A percentile compares a stretch with the other conserved stretches of the same genome.
Evolutionary conservation across 2,113 vertebrate species (phyloP).

Genomic region (Phainopepla nitens): DNA sequence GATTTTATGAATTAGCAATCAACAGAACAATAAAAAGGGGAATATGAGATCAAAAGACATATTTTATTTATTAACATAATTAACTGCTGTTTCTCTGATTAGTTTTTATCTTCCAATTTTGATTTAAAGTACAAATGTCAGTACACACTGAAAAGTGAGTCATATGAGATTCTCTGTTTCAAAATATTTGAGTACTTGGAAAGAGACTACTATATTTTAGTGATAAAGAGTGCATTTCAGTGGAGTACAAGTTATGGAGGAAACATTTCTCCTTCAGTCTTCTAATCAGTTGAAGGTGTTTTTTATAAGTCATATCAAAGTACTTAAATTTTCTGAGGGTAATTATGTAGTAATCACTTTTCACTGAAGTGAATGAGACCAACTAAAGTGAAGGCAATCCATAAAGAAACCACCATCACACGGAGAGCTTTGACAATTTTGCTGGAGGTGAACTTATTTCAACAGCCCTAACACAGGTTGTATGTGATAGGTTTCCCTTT

Average conservation of each 20-base stretch:
- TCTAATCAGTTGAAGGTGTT: neutral
- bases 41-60: neutral
- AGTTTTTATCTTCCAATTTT: neutral
- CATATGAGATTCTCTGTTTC: neutral
- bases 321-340: neutral
- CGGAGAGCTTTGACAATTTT: neutral
- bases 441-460: neutral
- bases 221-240: neutral
- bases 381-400: too few species aligned
- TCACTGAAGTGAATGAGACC: neutral
- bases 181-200: neutral
- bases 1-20: neutral
- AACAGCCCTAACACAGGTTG: neutral
- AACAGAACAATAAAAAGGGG: neutral
- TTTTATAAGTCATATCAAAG: neutral
- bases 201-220: neutral
- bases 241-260: neutral
- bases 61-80: neutral
- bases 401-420: neutral
- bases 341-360: neutral
- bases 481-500: fast-evolving
- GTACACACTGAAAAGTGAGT: neutral
- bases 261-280: neutral
- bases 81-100: neutral
- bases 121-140: neutral